Evolutionary conservation across 2,113 vertebrate species (phyloP).

Genomic region (Actinemys pallida): DNA sequence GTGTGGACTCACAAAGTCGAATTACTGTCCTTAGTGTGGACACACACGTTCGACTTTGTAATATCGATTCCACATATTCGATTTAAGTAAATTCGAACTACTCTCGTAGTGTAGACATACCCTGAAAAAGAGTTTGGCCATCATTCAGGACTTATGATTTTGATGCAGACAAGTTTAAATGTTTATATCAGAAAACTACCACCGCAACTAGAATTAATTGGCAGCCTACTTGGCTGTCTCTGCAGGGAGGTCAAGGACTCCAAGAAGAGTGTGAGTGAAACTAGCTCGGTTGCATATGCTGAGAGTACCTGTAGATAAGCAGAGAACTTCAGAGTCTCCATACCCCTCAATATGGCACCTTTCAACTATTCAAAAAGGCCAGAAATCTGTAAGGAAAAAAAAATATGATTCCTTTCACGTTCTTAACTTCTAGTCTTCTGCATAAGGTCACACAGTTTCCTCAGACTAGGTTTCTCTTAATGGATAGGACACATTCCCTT

Average conservation of each 20-base stretch:
- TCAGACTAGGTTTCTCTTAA: slow-evolving; percentile 31
- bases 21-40: too few species aligned
- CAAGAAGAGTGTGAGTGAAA: neutral
- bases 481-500: slow-evolving; percentile 39
- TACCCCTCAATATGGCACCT: neutral
- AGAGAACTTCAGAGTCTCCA: neutral
- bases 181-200: slow-evolving; percentile 3
- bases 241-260: neutral
- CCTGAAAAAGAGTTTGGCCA: neutral
- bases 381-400: neutral
- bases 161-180: neutral
- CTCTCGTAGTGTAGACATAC: too few species aligned
- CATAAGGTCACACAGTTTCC: slow-evolving; percentile 37
- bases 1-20: too few species aligned
- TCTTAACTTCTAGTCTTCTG: slow-evolving; percentile 27
- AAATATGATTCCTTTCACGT: slow-evolving; percentile 34
- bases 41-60: too few species aligned
- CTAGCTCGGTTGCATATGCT: neutral
- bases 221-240: neutral
- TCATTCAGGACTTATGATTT: neutral
- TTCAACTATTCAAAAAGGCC: slow-evolving; percentile 1
- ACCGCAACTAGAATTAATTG: slow-evolving; percentile 17
- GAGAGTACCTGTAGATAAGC: neutral
- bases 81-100: too few species aligned
- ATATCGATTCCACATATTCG: too few species aligned